phyloP scores from a whole-genome alignment of 2,113 vertebrate genomes.

The Hiodon alosoides region DNA sequence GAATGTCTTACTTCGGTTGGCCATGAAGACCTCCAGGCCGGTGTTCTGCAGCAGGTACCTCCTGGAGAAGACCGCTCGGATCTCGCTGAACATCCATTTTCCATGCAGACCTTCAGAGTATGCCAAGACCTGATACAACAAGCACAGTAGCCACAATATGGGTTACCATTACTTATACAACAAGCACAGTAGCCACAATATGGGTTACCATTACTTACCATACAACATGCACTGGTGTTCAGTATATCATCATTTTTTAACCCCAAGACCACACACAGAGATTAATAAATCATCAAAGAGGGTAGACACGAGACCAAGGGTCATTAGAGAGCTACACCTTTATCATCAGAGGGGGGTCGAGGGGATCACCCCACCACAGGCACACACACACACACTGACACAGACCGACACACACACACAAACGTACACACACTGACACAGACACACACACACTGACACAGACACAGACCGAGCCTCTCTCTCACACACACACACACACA shows the following conservation, averaged over 20 bases:
- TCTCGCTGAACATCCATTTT: constrained; percentile 99
- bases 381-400: too few relatives aligned
- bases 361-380: too few relatives aligned
- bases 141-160: background rate
- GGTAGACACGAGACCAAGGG: background rate
- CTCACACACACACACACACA: too few relatives aligned
- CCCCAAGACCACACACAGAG: background rate
- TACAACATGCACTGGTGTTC: too few relatives aligned
- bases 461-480: too few relatives aligned
- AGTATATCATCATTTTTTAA: too few relatives aligned
- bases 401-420: too few relatives aligned
- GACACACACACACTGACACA: too few relatives aligned
- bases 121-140: constrained; percentile 76
- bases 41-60: constrained; percentile 94
- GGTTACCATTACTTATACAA: background rate
- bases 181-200: too few relatives aligned
- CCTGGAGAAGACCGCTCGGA: constrained; percentile 94
- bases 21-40: constrained; percentile 96
- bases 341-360: too few relatives aligned
- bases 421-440: too few relatives aligned
- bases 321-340: too few relatives aligned
- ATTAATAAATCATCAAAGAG: background rate
- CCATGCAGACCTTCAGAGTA: constrained; percentile 96
- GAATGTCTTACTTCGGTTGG: constrained; percentile 86
- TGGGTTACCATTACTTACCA: background rate